A percentile compares a stretch with the other conserved stretches of the same genome.
These are phyloP conservation scores for Mandrillus leucophaeus DNA, from an alignment of 2,113 vertebrate species.

Conservation along the genomic window DNA sequence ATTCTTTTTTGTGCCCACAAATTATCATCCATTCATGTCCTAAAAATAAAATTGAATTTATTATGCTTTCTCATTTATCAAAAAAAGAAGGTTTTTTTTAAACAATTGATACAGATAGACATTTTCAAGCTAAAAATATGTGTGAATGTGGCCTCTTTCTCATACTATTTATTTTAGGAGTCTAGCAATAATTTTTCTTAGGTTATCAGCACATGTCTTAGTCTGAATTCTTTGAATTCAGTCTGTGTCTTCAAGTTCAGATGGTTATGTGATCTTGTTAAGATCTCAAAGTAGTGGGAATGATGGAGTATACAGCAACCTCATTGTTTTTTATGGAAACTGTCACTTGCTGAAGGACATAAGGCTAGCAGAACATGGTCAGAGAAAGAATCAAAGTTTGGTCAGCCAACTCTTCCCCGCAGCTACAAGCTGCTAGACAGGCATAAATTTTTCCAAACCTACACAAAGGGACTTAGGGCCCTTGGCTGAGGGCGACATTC, in stretches of 20 bases:
- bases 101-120: background rate
- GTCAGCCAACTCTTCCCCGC: background rate
- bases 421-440: background rate
- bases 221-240: constrained; percentile 6
- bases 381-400: background rate
- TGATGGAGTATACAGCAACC: background rate
- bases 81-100: background rate
- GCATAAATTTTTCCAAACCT: background rate
- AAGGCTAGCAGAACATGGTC: background rate
- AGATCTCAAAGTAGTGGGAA: background rate
- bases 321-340: background rate
- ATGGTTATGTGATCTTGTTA: constrained; percentile 1
- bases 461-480: background rate
- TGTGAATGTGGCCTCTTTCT: background rate
- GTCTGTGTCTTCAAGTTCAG: background rate
- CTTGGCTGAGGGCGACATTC: background rate
- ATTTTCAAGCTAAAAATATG: background rate
- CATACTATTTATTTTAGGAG: background rate
- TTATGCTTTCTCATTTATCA: background rate
- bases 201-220: background rate
- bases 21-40: background rate
- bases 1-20: background rate
- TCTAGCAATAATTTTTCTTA: constrained; percentile 5
- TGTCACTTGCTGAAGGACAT: background rate
- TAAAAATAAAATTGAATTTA: constrained; percentile 41